A percentile compares a stretch with the other conserved stretches of the same genome.
Conservation (phyloP, 37 sponge, comb jelly and placozoan species). For the Agelas oroides region DNA sequence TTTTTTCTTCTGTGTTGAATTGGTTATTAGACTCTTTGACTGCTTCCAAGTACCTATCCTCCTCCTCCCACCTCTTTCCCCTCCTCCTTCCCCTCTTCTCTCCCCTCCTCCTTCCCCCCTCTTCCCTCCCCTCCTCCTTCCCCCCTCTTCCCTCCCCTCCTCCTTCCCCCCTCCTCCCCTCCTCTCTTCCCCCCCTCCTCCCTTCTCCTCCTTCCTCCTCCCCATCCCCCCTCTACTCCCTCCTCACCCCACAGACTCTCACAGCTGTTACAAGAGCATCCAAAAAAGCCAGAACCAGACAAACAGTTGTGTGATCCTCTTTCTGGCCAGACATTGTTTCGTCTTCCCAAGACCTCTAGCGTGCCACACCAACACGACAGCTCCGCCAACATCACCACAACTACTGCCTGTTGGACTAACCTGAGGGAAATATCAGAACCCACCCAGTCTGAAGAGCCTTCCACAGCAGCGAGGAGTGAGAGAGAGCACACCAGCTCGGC, state of each 20-base stretch:
- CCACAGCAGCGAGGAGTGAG: too few relatives aligned
- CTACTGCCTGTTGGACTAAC: slow-evolving; percentile 14
- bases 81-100: background rate
- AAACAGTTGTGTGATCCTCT: background rate
- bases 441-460: too few relatives aligned
- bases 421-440: background rate
- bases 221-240: too few relatives aligned
- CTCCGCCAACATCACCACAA: background rate
- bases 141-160: background rate
- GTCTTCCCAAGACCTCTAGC: background rate
- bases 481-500: too few relatives aligned
- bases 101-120: background rate
- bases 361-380: background rate
- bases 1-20: background rate
- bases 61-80: background rate
- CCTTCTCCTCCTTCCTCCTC: background rate
- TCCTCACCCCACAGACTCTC: slow-evolving; percentile 1
- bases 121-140: background rate
- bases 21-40: background rate
- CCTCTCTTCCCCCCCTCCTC: background rate
- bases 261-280: slow-evolving; percentile 33
- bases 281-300: background rate
- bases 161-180: background rate
- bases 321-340: background rate
- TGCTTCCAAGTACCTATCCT: background rate